Percentiles rank a stretch among this genome's conserved stretches.
Evolutionary conservation across 1,140 invertebrate genomes (phyloP).

Genomic region (Cydia fagiglandana): DNA sequence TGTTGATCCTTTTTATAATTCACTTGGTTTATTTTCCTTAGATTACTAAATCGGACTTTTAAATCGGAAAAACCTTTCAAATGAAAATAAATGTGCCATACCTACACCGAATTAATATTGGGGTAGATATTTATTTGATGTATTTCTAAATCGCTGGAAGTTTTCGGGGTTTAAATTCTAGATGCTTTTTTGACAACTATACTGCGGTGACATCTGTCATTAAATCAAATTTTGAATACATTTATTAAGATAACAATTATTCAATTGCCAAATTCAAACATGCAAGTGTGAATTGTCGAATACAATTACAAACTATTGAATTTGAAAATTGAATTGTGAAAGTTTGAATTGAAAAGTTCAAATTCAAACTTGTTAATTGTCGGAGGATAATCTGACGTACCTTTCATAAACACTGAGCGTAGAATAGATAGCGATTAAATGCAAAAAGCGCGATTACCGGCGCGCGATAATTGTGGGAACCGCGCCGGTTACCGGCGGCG

Average conservation of each 20-base stretch:
- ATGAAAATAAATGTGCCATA: no score
- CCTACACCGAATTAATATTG: background rate
- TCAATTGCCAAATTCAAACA: background rate
- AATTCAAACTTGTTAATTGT: background rate
- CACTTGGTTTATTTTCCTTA: background rate
- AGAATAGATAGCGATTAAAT: conserved; percentile 9
- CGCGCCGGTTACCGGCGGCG: conserved; percentile 20
- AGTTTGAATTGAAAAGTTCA: background rate
- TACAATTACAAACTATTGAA: background rate
- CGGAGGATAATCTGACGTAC: background rate
- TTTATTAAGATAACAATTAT: background rate
- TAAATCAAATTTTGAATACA: background rate
- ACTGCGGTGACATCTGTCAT: no score
- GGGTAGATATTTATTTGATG: no score
- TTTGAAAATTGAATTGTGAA: background rate
- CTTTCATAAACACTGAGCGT: background rate
- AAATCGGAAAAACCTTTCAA: background rate
- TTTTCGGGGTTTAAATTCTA: no score
- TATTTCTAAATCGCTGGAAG: no score
- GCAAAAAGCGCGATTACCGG: conserved; percentile 10
- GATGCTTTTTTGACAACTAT: no score
- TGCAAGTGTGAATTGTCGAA: background rate
- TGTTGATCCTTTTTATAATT: background rate
- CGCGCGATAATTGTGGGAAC: conserved; percentile 12
- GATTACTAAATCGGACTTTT: no score